Evolutionary conservation across 2,113 vertebrate species (phyloP).

Genomic region (Myotis davidii): DNA sequence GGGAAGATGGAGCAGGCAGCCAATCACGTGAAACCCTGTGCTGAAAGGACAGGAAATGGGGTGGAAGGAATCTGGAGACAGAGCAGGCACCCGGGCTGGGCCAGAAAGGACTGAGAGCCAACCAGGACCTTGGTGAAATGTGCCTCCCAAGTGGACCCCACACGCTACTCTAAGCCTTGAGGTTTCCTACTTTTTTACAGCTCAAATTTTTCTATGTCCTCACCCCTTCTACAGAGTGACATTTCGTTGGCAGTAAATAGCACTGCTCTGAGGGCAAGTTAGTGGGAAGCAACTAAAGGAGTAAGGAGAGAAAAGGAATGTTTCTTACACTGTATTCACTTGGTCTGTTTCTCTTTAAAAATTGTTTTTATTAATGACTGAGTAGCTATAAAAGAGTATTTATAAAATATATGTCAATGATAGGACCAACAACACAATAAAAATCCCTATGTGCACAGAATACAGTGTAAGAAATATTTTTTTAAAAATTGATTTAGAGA

Average conservation of each 20-base stretch:
- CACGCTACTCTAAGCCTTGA: rapidly evolving
- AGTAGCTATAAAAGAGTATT: background rate
- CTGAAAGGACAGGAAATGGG: background rate
- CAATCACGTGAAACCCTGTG: rapidly evolving
- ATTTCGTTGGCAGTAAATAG: too few relatives aligned
- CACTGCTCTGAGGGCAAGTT: background rate
- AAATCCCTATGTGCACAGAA: background rate
- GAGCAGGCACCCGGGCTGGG: background rate
- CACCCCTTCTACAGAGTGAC: background rate
- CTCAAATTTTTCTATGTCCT: background rate
- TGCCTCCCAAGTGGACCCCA: background rate
- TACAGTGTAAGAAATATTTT: background rate
- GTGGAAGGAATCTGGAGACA: rapidly evolving
- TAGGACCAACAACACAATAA: background rate
- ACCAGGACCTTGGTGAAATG: too few relatives aligned
- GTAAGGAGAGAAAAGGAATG: background rate
- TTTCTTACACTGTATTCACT: background rate
- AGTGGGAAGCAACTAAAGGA: background rate
- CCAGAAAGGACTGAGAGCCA: background rate
- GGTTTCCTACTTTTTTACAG: too few relatives aligned
- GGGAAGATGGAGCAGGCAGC: background rate
- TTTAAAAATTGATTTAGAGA: background rate
- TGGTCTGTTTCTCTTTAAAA: background rate
- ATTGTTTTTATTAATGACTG: background rate
- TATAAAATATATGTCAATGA: background rate